phyloP scores from a whole-genome alignment of 2,888 invertebrate species.

The Apeira syringaria region DNA sequence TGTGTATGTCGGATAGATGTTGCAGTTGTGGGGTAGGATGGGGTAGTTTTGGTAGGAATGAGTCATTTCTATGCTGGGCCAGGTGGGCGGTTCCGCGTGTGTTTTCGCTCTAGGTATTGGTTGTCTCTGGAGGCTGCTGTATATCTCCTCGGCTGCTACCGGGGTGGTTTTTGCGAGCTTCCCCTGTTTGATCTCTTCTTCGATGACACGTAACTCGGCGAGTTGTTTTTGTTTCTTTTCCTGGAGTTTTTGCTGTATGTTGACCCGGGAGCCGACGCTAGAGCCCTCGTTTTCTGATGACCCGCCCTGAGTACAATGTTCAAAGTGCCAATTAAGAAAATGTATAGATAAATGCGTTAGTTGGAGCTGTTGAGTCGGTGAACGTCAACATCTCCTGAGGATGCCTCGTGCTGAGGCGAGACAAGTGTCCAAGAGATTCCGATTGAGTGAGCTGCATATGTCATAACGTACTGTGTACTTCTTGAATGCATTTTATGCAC shows the following conservation, averaged over 20 bases:
- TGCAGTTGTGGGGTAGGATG: slow-evolving; percentile 61
- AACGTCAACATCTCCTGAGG: too few species aligned
- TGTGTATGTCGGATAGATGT: slow-evolving; percentile 69
- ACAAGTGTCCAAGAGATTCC: too few species aligned
- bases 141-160: slow-evolving; percentile 81
- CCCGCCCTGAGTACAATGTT: too few species aligned
- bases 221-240: slow-evolving; percentile 95
- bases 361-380: too few species aligned
- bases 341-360: too few species aligned
- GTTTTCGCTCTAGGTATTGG: slow-evolving; percentile 89
- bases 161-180: slow-evolving; percentile 86
- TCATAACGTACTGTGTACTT: too few species aligned
- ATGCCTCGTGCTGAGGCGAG: too few species aligned
- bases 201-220: slow-evolving; percentile 89
- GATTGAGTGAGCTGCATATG: too few species aligned
- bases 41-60: slow-evolving; percentile 79
- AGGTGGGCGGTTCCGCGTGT: slow-evolving; percentile 82
- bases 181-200: slow-evolving; percentile 94
- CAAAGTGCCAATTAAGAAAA: too few species aligned
- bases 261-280: slow-evolving; percentile 89
- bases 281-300: slow-evolving; percentile 91
- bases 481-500: too few species aligned
- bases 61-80: slow-evolving; percentile 74
- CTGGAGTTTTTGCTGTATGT: slow-evolving; percentile 93
- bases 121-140: slow-evolving; percentile 81